Percentiles rank a stretch among this genome's conserved stretches.
Evolutionary conservation across 2,888 invertebrate genomes (phyloP).

Genomic region (Sphinx pinastri): DNA sequence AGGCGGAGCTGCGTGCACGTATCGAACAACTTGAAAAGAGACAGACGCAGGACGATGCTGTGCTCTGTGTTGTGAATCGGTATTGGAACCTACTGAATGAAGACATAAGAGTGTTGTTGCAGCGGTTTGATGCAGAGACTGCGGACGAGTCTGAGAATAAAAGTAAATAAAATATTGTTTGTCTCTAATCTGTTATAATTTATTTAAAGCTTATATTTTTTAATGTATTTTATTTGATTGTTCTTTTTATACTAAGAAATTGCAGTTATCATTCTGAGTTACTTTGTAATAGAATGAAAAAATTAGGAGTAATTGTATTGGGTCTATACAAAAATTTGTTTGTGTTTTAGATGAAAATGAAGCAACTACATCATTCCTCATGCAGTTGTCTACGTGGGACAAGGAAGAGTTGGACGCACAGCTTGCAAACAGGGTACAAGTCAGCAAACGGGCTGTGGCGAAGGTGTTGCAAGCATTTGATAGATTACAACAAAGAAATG

Average conservation of each 20-base stretch:
- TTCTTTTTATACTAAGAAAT: too few species aligned
- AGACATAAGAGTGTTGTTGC: slow-evolving; percentile 96
- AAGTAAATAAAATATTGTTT: slow-evolving; percentile 87
- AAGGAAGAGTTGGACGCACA: slow-evolving; percentile 98
- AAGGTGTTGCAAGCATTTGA: slow-evolving; percentile 99
- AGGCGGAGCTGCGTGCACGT: slow-evolving; percentile 93
- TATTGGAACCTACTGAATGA: slow-evolving; percentile 99
- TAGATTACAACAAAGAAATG: slow-evolving; percentile 96
- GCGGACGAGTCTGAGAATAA: slow-evolving; percentile 98
- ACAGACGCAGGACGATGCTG: slow-evolving; percentile 98
- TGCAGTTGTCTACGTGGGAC: slow-evolving; percentile 98
- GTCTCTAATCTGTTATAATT: too few species aligned
- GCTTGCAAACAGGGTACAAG: slow-evolving; percentile 97
- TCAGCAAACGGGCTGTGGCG: slow-evolving; percentile 97
- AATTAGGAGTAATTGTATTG: background rate
- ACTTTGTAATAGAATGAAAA: too few species aligned
- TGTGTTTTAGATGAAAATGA: slow-evolving; percentile 93
- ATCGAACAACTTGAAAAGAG: slow-evolving; percentile 97
- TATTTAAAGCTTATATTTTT: too few species aligned
- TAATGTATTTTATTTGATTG: too few species aligned
- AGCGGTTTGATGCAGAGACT: slow-evolving; percentile 98
- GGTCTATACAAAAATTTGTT: slow-evolving; percentile 25
- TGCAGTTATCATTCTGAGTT: too few species aligned
- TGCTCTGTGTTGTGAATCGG: slow-evolving; percentile 97
- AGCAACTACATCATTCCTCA: slow-evolving; percentile 97